Percentiles rank a stretch among this genome's conserved stretches.
Conservation (phyloP, 2,113 vertebrate genomes). For the Tupaia tana region DNA sequence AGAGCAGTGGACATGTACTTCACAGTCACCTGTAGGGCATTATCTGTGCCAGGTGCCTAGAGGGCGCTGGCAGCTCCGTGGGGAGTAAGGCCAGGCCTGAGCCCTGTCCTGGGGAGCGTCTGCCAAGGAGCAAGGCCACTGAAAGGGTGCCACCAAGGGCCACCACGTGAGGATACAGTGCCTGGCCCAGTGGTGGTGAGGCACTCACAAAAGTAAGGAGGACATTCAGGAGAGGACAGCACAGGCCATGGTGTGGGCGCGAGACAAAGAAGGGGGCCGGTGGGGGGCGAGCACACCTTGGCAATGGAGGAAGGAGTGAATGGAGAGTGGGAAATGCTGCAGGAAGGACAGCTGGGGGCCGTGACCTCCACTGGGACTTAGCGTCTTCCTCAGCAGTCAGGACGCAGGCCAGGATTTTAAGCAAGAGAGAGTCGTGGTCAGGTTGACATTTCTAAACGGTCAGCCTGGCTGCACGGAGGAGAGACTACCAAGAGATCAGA, state of each 20-base stretch:
- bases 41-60: background rate
- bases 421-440: background rate
- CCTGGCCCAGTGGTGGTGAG: too few species aligned
- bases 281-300: background rate
- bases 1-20: accelerated
- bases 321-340: background rate
- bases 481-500: background rate
- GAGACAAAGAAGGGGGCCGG: background rate
- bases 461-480: background rate
- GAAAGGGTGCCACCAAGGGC: background rate
- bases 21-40: background rate
- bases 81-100: background rate
- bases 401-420: background rate
- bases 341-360: background rate
- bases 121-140: background rate
- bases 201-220: too few species aligned
- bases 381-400: background rate
- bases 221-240: background rate
- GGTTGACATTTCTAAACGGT: background rate
- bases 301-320: background rate
- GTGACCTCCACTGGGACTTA: background rate
- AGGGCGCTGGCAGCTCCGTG: background rate
- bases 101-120: background rate
- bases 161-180: background rate
- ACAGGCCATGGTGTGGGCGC: too few species aligned